Percentiles rank a stretch among this genome's conserved stretches.
phyloP scores from a whole-genome alignment of 2,797 vertebrate genomes.

The Scolopax bukidnonensis region DNA sequence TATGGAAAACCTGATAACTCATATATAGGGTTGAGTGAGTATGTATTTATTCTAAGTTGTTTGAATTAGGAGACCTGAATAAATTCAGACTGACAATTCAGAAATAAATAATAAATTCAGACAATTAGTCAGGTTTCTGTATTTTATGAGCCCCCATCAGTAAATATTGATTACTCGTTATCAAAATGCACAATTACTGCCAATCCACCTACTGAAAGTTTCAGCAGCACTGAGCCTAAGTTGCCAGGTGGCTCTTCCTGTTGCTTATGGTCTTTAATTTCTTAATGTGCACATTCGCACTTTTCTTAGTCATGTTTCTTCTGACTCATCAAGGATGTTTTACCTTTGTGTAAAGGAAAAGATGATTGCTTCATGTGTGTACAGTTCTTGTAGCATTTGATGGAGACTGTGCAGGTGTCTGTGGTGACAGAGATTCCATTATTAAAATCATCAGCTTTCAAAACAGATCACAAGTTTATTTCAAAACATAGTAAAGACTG shows the following conservation, averaged over 20 bases:
- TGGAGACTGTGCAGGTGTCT: constrained; percentile 32
- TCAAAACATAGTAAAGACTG: neutral
- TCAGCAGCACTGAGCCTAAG: neutral
- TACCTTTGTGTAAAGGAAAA: neutral
- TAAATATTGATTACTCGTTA: neutral
- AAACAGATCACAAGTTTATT: constrained; percentile 33
- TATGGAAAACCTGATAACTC: neutral
- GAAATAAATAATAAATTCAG: neutral
- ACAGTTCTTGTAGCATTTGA: neutral
- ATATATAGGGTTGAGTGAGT: neutral
- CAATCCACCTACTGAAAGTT: neutral
- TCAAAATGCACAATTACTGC: neutral
- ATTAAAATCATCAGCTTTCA: constrained; percentile 23
- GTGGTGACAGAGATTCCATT: constrained; percentile 27
- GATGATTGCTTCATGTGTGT: neutral
- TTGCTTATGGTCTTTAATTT: neutral
- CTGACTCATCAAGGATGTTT: neutral
- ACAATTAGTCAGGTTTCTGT: neutral
- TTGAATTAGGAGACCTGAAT: neutral
- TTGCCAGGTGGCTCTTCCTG: neutral
- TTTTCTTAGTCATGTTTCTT: neutral
- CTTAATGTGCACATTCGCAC: neutral
- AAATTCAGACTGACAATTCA: neutral
- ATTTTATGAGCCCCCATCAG: neutral
- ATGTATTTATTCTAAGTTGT: neutral